Evolutionary conservation across 30 jellyfish, hydroid and myxozoan species (phyloP), one percentile per base, ranked within the genome.

Genomic region (Chrysaora quinquecirrha): DNA sequence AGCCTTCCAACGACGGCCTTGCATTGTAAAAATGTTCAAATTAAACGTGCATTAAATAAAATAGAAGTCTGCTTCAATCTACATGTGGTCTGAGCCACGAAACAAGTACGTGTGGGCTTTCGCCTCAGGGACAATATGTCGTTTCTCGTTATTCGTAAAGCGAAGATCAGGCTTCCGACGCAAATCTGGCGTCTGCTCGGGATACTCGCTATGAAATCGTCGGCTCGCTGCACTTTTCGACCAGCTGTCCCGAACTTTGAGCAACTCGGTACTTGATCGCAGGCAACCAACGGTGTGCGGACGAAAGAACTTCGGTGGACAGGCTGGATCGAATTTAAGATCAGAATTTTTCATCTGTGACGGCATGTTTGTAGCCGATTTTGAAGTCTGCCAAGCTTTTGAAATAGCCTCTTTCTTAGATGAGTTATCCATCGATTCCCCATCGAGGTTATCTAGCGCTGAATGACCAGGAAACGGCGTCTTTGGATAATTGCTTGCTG

Each of bases 91-190:
- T 52, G 92, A 82, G 0, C 84, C 84, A 9, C 92, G 85, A 43
- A 82, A 82, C 16, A 82, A 18, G 34, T 85, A 85, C 1, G 96
- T 76, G 48, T 85, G 96, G 0, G 89, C 89, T 24, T 66, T 58
- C 0, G 96, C 96, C 35, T 85, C 96, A 1, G 96, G 96, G 0
- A 85, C 71, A 14, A 75, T 48, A 50, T 85, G 90, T 21, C 96
- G 82, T 30, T 58, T 85, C 43, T 85, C 96, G 29, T 85, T 85
- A 21, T 34, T 43, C n/a, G 96, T 85, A 33, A 85, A 67, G 6
- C 96, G 85, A 65, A 85, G 72, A 75, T 85, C 96, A 19, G 96
- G 96, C 30, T 85, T 85, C 9, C 96, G 84, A 7, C 96, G 82
- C 34, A 85, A 46, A 34, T 85, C 96, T 0, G 89, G 89, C n/a